Evolutionary conservation across 2,888 invertebrate genomes (phyloP).

Genomic region (Patella depressa): DNA sequence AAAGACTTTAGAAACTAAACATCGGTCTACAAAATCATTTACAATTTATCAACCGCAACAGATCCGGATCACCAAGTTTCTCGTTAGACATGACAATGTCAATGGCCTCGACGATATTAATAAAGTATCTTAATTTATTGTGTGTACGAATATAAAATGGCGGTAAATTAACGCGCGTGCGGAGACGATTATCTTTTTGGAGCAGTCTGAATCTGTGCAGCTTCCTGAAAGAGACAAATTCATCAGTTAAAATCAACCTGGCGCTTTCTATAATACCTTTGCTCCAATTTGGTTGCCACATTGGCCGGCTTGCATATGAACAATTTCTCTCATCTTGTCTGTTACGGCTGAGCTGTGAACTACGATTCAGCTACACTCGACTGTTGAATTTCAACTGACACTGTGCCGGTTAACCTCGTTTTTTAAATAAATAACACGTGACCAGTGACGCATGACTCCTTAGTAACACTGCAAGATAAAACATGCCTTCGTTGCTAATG

Average conservation of each 20-base stretch:
- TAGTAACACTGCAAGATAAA: neutral
- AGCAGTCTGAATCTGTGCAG: neutral
- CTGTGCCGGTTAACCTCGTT: neutral
- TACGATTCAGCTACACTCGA: neutral
- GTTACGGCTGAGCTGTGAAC: neutral
- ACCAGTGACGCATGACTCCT: neutral
- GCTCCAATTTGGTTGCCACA: conserved; percentile 9
- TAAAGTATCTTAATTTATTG: no score
- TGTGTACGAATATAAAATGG: no score
- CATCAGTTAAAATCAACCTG: neutral
- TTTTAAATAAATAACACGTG: neutral
- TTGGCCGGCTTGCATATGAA: conserved; percentile 10
- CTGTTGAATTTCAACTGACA: neutral
- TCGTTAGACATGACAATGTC: no score
- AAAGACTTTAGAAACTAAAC: no score
- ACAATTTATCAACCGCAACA: no score
- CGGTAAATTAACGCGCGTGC: no score
- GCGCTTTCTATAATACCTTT: neutral
- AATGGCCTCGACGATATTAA: no score
- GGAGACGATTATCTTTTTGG: no score
- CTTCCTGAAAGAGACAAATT: neutral
- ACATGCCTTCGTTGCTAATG: no score
- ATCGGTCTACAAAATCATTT: no score
- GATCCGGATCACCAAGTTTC: no score
- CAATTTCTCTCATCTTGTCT: conserved; percentile 3